These are phyloP conservation scores for Thaumetopoea pityocampa DNA, from an alignment of 1,140 invertebrate species.

Conservation along the genomic window DNA sequence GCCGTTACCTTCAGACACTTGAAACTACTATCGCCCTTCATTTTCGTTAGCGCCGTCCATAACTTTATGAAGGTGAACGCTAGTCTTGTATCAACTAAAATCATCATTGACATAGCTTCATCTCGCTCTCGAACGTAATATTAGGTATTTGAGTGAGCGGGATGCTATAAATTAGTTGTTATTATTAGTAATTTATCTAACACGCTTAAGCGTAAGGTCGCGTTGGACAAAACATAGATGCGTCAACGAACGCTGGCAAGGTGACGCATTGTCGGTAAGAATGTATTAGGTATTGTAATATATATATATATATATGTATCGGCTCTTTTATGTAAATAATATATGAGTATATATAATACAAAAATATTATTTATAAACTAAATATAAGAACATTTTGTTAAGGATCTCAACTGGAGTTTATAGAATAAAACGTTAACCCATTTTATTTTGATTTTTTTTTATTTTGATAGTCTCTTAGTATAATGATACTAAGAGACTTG, in stretches of 20 bases:
- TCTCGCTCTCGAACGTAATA: constrained; percentile 38
- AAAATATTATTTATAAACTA: too few species aligned
- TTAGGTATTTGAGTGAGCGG: constrained; percentile 41
- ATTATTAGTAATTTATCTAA: constrained; percentile 59
- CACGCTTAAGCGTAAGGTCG: constrained; percentile 65
- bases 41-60: constrained; percentile 70
- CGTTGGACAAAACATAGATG: constrained; percentile 69
- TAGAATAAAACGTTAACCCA: too few species aligned
- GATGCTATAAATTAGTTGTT: constrained; percentile 47
- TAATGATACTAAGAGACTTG: too few species aligned
- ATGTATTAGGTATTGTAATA: constrained; percentile 60
- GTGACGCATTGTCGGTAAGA: constrained; percentile 68
- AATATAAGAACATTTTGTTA: too few species aligned
- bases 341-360: too few species aligned
- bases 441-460: too few species aligned
- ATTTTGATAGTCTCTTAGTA: too few species aligned
- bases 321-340: constrained; percentile 29
- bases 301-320: constrained; percentile 45
- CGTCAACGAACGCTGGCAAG: constrained; percentile 72
- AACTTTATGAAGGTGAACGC: constrained; percentile 67
- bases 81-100: constrained; percentile 38
- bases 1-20: constrained; percentile 63
- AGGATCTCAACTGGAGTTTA: too few species aligned
- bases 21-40: constrained; percentile 64
- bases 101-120: constrained; percentile 42